A percentile compares a stretch with the other conserved stretches of the same genome.
These are phyloP conservation scores for Choloepus hoffmanni DNA, from an alignment of 2,113 vertebrate species.

Conservation along the genomic window DNA sequence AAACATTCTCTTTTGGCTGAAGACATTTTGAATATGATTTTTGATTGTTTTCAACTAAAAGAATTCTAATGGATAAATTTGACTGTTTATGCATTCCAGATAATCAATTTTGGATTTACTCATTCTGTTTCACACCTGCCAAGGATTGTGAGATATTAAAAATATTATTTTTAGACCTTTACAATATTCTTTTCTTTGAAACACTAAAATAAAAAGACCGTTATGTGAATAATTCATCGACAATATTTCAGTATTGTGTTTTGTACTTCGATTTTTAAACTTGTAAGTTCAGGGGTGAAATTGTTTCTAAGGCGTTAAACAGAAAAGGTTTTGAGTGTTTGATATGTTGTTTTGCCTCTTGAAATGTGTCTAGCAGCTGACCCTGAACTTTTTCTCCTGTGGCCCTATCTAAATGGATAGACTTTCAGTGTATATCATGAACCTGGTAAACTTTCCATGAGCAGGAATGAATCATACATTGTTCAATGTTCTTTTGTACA, in stretches of 20 bases:
- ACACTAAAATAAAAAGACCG: fast-evolving
- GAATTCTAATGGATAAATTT: background rate
- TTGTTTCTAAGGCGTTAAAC: slow-evolving; percentile 25
- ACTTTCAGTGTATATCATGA: background rate
- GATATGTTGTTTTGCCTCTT: background rate
- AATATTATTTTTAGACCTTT: background rate
- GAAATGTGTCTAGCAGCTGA: background rate
- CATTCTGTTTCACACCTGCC: background rate
- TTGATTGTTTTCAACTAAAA: background rate
- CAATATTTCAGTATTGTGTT: background rate
- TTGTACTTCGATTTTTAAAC: slow-evolving; percentile 51
- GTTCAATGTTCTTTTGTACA: background rate
- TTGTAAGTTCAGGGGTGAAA: background rate
- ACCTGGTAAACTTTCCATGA: background rate
- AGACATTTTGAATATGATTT: slow-evolving; percentile 13
- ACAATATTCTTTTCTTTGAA: slow-evolving; percentile 43
- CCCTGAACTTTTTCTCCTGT: background rate
- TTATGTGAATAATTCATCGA: background rate
- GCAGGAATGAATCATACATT: background rate
- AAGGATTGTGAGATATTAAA: slow-evolving; percentile 4
- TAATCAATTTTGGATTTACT: background rate
- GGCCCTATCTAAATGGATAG: background rate
- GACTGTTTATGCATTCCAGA: background rate
- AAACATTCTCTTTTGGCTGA: background rate
- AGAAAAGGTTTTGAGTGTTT: slow-evolving; percentile 42